A percentile compares a stretch with the other conserved stretches of the same genome.
Evolutionary conservation across 2,797 vertebrate genomes (phyloP).

Genomic region (Falco novaeseelandiae): DNA sequence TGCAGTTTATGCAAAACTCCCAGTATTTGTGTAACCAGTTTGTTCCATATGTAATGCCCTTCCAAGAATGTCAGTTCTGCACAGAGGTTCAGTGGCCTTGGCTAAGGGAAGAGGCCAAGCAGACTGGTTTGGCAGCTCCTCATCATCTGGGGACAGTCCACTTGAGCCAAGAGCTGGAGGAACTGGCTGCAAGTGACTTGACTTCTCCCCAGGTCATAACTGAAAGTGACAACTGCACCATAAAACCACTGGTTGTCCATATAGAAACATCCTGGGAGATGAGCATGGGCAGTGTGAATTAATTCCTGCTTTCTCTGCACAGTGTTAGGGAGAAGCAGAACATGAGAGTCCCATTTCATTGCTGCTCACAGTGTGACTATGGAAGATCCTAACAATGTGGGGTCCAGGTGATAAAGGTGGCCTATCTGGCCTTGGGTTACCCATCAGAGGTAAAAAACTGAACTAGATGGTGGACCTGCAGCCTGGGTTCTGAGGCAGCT

Average conservation of each 20-base stretch:
- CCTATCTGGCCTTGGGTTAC: neutral
- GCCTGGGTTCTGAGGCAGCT: neutral
- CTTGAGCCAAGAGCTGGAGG: neutral
- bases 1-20: neutral
- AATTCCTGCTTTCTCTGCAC: neutral
- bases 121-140: neutral
- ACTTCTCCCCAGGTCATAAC: neutral
- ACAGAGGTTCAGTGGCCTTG: neutral
- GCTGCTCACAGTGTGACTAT: neutral
- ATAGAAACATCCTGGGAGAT: neutral
- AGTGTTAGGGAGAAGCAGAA: neutral
- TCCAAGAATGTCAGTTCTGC: neutral
- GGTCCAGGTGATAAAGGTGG: neutral
- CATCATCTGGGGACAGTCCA: neutral
- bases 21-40: neutral
- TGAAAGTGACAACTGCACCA: neutral
- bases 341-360: fast-evolving
- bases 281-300: neutral
- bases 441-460: neutral
- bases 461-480: neutral
- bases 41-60: neutral
- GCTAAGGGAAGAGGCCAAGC: neutral
- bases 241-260: neutral
- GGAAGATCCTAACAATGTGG: neutral
- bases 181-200: neutral